Evolutionary conservation across 2,888 invertebrate species (phyloP).

Genomic region (Osmoderma eremita): DNA sequence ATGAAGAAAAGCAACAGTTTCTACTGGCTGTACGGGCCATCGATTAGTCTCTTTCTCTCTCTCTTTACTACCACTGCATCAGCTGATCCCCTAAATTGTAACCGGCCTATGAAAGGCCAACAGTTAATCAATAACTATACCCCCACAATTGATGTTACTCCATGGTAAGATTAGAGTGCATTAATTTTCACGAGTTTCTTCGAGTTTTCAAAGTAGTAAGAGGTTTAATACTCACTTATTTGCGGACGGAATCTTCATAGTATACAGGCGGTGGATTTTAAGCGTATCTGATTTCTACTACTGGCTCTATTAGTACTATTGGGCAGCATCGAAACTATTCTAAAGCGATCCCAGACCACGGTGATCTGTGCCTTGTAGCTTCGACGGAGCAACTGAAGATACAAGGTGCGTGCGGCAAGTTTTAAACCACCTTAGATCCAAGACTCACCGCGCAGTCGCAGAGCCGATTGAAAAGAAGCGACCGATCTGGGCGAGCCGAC

Average conservation of each 20-base stretch:
- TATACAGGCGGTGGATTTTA: slow-evolving; percentile 15
- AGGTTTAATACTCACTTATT: slow-evolving; percentile 40
- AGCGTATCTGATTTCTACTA: not conserved
- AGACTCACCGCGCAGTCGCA: slow-evolving; percentile 13
- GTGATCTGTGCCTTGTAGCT: not conserved
- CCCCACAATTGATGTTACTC: not conserved
- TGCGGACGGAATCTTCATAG: slow-evolving; percentile 35
- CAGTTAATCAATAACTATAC: slow-evolving; percentile 9
- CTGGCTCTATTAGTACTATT: not conserved
- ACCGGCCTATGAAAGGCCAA: not conserved
- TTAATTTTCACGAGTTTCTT: not conserved
- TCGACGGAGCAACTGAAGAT: slow-evolving; percentile 25
- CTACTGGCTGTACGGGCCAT: slow-evolving; percentile 20
- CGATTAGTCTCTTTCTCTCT: slow-evolving; percentile 2
- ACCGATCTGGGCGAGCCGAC: slow-evolving; percentile 50
- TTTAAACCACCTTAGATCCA: slow-evolving; percentile 22
- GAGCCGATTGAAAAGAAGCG: slow-evolving; percentile 26
- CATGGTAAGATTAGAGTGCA: too few relatives aligned
- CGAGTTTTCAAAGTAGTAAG: not conserved
- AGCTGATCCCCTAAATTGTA: slow-evolving; percentile 21
- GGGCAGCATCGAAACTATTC: slow-evolving; percentile 13
- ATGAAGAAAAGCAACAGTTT: slow-evolving; percentile 40
- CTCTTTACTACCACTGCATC: slow-evolving; percentile 2
- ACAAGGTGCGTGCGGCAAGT: slow-evolving; percentile 36
- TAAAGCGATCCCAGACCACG: not conserved